Evolutionary conservation across 2,797 vertebrate species (phyloP).

Genomic region (Gadopsis bispinosus): DNA sequence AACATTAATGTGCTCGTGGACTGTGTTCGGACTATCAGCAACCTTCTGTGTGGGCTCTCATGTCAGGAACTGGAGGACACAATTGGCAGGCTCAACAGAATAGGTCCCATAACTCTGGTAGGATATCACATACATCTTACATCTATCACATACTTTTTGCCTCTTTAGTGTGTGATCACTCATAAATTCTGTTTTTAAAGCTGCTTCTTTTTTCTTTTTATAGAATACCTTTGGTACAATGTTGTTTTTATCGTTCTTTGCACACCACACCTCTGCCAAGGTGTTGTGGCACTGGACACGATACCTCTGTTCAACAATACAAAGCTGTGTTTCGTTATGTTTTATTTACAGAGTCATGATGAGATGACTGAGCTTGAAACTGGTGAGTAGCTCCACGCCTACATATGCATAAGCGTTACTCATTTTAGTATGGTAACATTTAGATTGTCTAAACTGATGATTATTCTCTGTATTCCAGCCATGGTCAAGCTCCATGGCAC

Average conservation of each 20-base stretch:
- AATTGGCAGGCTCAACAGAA: constrained; percentile 74
- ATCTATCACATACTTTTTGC: background rate
- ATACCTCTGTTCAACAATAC: background rate
- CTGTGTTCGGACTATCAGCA: constrained; percentile 71
- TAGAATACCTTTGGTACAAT: background rate
- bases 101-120: constrained; percentile 70
- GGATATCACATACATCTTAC: background rate
- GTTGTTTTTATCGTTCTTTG: background rate
- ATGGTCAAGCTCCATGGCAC: constrained; percentile 70
- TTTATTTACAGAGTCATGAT: constrained; percentile 62
- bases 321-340: constrained; percentile 13
- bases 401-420: too few species aligned
- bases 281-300: background rate
- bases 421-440: background rate
- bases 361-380: constrained; percentile 70
- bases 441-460: constrained; percentile 66
- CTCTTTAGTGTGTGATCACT: background rate
- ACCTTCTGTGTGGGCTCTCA: constrained; percentile 76
- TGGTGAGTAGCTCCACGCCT: constrained; percentile 69
- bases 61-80: constrained; percentile 77
- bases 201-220: background rate
- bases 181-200: too few species aligned
- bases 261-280: background rate
- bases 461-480: constrained; percentile 60
- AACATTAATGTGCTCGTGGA: constrained; percentile 55